Evolutionary conservation across 1,140 invertebrate species (phyloP), one percentile per base, ranked within the genome.

Genomic region (Cyphomyrmex costatus): DNA sequence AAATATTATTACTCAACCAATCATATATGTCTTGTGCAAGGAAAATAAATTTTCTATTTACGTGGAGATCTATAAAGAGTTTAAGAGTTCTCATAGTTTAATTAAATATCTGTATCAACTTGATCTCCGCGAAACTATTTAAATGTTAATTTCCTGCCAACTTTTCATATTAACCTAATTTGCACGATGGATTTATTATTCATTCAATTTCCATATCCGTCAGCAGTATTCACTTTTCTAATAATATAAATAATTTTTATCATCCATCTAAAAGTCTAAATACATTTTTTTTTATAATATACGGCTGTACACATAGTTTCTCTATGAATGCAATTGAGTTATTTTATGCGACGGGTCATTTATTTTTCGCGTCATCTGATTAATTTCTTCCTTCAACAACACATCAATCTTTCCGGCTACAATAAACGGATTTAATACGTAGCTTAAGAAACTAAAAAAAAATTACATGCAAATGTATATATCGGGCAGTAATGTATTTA

Each of bases 401-500:
- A 21, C 6, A 10, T 63, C 74, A 46, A 77, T 78, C 27, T 66
- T 66, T 49, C 3, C 6, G n/a, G 8, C 19, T 14, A 14, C 4
- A 14, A 36, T 33, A 36, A 51, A 16, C 16, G 5, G 27, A 79
- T 24, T 53, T 2, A 19, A 21, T n/a, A 30, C 12, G 7, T 42
- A 66, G 76, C 24, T 80, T 53, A 53, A 21, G 49, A 56, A 70
- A 78, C 58, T 63, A 63, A 63, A 56, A 71, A 63, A 63, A 56
- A 71, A 24, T 71, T 70, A 71, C 14, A n/a, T 33, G 63, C 46
- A 42, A 61, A 71, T 53, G 19, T 42, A 30, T n/a, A 33, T 33
- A 53, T 53, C 46, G 46, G 77, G 46, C 77, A 79, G 77, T 79
- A 79, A 53, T 79, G 12, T 51, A 36, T 79, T 79, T 68, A 68